A percentile compares a stretch with the other conserved stretches of the same genome.
Evolutionary conservation across 2,888 invertebrate species (phyloP).

Genomic region (Heliconius hortense): DNA sequence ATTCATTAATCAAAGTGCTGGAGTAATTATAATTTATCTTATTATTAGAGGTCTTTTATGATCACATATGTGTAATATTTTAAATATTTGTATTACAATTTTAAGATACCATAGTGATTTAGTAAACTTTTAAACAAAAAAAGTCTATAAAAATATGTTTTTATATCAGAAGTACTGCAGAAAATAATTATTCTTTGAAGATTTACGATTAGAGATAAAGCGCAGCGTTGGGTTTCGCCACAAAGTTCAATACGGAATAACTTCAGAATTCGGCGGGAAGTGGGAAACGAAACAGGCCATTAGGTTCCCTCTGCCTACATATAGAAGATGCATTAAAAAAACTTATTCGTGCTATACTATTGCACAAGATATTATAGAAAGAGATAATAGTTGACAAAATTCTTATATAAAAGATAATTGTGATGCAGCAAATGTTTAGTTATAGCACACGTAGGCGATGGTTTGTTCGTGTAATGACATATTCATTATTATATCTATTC

Average conservation of each 20-base stretch:
- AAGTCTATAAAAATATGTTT: background rate
- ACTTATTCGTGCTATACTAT: background rate
- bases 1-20: conserved; percentile 54
- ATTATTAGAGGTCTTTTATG: background rate
- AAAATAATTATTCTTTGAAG: no score
- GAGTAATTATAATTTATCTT: conserved; percentile 22
- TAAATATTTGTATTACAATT: background rate
- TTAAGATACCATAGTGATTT: background rate
- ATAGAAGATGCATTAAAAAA: no score
- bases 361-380: background rate
- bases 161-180: no score
- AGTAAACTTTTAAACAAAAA: background rate
- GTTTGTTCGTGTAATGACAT: conserved; percentile 13
- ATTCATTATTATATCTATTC: background rate
- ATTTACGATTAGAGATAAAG: no score
- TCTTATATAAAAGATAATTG: conserved; percentile 12
- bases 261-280: no score
- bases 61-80: background rate
- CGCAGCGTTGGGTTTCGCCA: no score
- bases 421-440: conserved; percentile 4
- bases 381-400: conserved; percentile 13
- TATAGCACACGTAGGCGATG: conserved; percentile 1
- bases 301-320: no score
- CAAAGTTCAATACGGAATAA: no score
- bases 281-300: no score